These are phyloP conservation scores for Sterrhoptilus dennistouni DNA, from an alignment of 2,113 vertebrate genomes.

Conservation along the genomic window DNA sequence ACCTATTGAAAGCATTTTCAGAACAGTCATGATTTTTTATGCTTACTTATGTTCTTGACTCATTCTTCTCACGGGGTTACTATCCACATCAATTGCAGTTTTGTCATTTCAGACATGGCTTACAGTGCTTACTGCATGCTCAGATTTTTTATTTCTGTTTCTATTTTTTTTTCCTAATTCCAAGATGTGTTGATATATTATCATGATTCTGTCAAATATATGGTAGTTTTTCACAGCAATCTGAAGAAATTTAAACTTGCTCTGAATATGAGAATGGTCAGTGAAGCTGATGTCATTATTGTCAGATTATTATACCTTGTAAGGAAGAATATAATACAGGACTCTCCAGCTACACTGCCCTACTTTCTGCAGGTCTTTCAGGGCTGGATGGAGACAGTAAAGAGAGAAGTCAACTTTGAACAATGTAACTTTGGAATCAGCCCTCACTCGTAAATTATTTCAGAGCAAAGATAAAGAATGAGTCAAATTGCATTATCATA, in stretches of 20 bases:
- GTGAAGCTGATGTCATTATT: not conserved
- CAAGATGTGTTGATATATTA: not conserved
- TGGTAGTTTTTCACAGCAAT: not conserved
- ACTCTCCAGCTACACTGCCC: not conserved
- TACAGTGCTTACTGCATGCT: not conserved
- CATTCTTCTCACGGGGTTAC: not conserved
- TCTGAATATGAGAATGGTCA: not conserved
- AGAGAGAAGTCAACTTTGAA: not conserved
- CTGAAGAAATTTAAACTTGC: not conserved
- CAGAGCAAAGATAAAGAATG: not conserved
- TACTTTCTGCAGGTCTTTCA: not conserved
- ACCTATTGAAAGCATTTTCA: not conserved
- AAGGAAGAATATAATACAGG: not conserved
- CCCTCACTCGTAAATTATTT: not conserved
- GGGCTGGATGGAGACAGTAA: not conserved
- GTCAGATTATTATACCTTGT: not conserved
- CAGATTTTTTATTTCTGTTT: not conserved
- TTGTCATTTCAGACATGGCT: not conserved
- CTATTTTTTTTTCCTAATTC: not conserved
- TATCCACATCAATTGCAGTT: fast-evolving
- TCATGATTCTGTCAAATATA: not conserved
- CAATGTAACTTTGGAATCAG: not conserved
- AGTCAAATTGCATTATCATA: not conserved
- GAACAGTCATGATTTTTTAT: not conserved
- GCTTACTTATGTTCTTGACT: not conserved